Conservation (phyloP, 2,113 vertebrate genomes). For the Xenopus laevis region DNA sequence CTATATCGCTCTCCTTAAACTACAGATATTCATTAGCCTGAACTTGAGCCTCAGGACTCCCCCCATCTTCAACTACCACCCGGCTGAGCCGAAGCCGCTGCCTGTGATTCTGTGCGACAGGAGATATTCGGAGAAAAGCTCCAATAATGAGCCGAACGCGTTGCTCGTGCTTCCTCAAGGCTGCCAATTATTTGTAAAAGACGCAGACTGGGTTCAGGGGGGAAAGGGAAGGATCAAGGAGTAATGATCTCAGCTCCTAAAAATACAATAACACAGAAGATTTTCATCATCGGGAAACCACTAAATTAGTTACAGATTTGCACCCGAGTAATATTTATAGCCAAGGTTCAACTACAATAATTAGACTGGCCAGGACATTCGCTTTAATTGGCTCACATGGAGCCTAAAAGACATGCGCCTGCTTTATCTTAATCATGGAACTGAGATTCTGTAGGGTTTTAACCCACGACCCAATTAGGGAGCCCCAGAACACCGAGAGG, state of each 20-base stretch:
- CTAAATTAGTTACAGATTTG: slow-evolving; percentile 25
- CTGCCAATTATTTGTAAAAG: slow-evolving; percentile 40
- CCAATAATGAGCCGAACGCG: slow-evolving; percentile 16
- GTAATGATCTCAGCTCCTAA: slow-evolving; percentile 31
- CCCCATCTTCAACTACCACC: no score
- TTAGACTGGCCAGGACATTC: slow-evolving; percentile 3
- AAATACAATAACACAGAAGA: slow-evolving; percentile 26
- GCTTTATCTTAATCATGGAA: background rate
- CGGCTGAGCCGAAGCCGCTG: no score
- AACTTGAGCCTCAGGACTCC: no score
- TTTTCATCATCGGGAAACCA: slow-evolving; percentile 21
- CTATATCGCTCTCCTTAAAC: no score
- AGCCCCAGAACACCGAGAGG: no score
- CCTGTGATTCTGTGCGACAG: no score
- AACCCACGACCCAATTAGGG: no score
- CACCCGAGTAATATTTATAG: slow-evolving; percentile 12
- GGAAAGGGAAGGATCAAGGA: slow-evolving; percentile 27
- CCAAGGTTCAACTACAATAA: background rate
- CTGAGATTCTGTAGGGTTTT: no score
- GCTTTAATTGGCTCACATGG: slow-evolving; percentile 7
- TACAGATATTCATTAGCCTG: no score
- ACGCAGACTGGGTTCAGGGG: slow-evolving; percentile 25
- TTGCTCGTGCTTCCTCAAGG: slow-evolving; percentile 13
- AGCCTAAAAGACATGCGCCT: background rate
- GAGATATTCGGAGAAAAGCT: slow-evolving; percentile 5